phyloP scores from a whole-genome alignment of 2,888 invertebrate genomes.

The Hyposoter dolosus region DNA sequence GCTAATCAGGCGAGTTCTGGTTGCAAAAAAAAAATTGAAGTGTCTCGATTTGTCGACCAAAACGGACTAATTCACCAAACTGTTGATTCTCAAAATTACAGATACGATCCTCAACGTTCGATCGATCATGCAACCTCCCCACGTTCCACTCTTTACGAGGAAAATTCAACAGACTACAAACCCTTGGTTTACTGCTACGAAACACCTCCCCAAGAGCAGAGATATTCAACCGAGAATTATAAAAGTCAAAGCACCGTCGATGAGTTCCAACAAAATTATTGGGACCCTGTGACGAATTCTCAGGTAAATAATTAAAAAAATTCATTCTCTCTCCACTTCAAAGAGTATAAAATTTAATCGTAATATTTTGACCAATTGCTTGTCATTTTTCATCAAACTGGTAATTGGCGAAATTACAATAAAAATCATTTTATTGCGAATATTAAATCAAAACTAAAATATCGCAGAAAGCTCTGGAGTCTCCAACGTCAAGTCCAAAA shows the following conservation, averaged over 20 bases:
- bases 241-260: slow-evolving; percentile 68
- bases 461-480: slow-evolving; percentile 74
- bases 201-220: slow-evolving; percentile 79
- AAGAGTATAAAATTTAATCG: neutral
- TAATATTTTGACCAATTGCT: slow-evolving; percentile 29
- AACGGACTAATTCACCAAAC: neutral
- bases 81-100: slow-evolving; percentile 45
- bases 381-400: slow-evolving; percentile 32
- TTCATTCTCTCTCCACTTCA: neutral
- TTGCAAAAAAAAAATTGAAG: too few species aligned
- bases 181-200: slow-evolving; percentile 79
- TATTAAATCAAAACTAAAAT: neutral
- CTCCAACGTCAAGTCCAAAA: slow-evolving; percentile 79
- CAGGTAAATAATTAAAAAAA: slow-evolving; percentile 72
- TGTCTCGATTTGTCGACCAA: neutral
- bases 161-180: slow-evolving; percentile 80
- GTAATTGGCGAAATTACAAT: slow-evolving; percentile 32
- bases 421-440: neutral
- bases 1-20: too few species aligned
- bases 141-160: slow-evolving; percentile 78
- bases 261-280: slow-evolving; percentile 75
- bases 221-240: slow-evolving; percentile 73
- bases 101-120: slow-evolving; percentile 76
- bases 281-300: slow-evolving; percentile 77
- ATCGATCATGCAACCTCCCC: slow-evolving; percentile 77